Conservation (phyloP, 2,797 vertebrate genomes). For the Botia almorhae region DNA sequence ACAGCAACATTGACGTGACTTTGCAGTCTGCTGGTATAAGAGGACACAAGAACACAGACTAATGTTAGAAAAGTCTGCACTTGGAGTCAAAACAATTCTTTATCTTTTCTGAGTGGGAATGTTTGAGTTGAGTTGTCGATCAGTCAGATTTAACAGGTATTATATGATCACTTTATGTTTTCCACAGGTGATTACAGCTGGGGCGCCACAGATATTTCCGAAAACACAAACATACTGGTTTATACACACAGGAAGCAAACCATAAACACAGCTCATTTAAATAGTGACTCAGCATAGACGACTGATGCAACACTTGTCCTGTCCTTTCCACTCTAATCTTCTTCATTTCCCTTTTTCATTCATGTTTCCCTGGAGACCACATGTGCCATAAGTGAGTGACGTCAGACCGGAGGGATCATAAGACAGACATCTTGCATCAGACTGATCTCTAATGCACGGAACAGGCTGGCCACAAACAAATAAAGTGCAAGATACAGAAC, state of each 20-base stretch:
- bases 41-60: too few relatives aligned
- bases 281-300: too few relatives aligned
- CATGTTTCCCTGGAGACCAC: constrained; percentile 39
- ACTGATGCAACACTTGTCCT: background rate
- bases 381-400: constrained; percentile 32
- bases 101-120: too few relatives aligned
- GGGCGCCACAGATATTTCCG: too few relatives aligned
- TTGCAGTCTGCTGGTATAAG: too few relatives aligned
- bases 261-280: background rate
- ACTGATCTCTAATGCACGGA: background rate
- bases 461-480: background rate
- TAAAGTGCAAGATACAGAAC: constrained; percentile 20
- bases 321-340: background rate
- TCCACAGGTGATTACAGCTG: background rate
- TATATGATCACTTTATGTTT: background rate
- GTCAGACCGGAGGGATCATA: constrained; percentile 41
- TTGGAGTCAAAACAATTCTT: too few relatives aligned
- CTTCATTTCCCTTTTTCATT: constrained; percentile 19
- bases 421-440: constrained; percentile 1
- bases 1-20: too few relatives aligned
- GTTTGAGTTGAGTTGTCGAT: background rate
- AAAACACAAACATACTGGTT: background rate
- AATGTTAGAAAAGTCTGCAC: too few relatives aligned
- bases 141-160: background rate
- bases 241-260: background rate